Percentiles rank a stretch among this genome's conserved stretches.
These are phyloP conservation scores for Aphrocallistes beatrix DNA, from an alignment of 37 sponge, comb jelly and placozoan species.

Conservation along the genomic window DNA sequence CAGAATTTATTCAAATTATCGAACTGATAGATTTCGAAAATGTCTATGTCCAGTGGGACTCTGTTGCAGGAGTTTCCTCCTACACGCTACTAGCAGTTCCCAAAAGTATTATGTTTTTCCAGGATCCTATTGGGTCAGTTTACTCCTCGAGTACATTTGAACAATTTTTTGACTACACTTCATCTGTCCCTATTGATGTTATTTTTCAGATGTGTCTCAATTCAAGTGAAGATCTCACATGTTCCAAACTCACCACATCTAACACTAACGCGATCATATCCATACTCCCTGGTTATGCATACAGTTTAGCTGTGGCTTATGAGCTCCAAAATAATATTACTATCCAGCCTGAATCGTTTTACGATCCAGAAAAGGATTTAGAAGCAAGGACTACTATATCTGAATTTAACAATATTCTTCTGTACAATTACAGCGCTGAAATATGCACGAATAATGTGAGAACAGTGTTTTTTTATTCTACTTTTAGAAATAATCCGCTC, in stretches of 20 bases:
- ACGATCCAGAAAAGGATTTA: neutral
- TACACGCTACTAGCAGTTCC: neutral
- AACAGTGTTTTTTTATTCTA: neutral
- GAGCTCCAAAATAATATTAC: neutral
- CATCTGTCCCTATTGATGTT: neutral
- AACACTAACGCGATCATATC: neutral
- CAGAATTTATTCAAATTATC: neutral
- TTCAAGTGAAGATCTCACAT: neutral
- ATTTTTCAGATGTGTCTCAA: neutral
- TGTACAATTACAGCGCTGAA: neutral
- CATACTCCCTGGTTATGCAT: neutral
- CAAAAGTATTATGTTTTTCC: neutral
- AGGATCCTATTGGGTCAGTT: neutral
- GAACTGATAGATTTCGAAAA: neutral
- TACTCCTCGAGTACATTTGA: neutral
- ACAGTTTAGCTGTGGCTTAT: neutral
- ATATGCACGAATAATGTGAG: neutral
- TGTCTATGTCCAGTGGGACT: neutral
- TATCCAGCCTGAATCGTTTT: neutral
- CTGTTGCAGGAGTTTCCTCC: neutral
- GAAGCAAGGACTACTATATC: neutral
- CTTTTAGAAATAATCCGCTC: neutral
- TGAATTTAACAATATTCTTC: neutral
- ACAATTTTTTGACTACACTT: neutral
- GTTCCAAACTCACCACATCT: neutral